Evolutionary conservation across 1,140 invertebrate genomes (phyloP), one percentile per base, ranked within the genome.

Genomic region (Drosophila tani): DNA sequence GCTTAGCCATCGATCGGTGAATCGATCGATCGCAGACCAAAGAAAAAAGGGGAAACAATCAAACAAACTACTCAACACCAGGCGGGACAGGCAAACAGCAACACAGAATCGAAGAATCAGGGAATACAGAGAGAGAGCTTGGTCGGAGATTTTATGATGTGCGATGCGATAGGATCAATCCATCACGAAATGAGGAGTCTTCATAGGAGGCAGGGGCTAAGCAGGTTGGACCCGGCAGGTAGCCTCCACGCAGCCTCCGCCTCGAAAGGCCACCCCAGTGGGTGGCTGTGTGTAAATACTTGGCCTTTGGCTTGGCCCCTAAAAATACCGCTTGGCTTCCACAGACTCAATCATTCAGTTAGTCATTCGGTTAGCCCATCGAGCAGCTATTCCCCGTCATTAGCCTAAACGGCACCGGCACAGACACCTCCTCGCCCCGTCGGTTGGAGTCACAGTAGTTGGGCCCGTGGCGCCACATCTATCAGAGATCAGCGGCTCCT

Each of bases 221-320:
- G 58, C 57, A 46, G 51, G 50, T 77, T 66, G 60, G 55, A 47
- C 86, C 51, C 86, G 65, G 56, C 86, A 77, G 86, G 86, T 85
- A 88, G 84, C 64, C 76, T 40, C 63, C 21, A 21, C 40, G 49
- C n/a, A 58, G 55, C 43, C 64, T 40, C 32, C 55, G 35, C 29
- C 53, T 46, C 35, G 27, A 69, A 59, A 71, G 50, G 73, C 84
- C 71, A 84, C 85, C 85, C 51, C 85, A 90, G 85, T 90, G 85
- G 85, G 85, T 90, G 85, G 81, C 81, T 82, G 71, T 85, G 68
- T 82, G 85, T 90, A 90, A 90, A 90, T 90, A 90, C 63, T 90
- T 90, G 79, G 81, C 82, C 85, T 91, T 59, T 79, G 75, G 65
- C 55, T 35, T 85, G 81, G 85, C 85, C 85, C 75, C 85, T 84